A percentile compares a stretch with the other conserved stretches of the same genome.
Conservation (phyloP, 2,113 vertebrate genomes). For the Alethe diademata region DNA sequence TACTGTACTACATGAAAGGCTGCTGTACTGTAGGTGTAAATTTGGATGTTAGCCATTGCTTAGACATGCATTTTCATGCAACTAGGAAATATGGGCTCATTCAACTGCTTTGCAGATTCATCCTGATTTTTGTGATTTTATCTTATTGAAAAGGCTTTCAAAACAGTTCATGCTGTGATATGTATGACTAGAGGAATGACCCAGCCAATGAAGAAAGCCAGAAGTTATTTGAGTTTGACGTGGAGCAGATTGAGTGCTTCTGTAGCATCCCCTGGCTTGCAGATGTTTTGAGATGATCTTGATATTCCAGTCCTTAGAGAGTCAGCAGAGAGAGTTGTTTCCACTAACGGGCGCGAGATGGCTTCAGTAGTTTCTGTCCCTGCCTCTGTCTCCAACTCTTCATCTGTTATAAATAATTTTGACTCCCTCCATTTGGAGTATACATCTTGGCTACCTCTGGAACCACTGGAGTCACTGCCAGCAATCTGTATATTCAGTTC, state of each 20-base stretch:
- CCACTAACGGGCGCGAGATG: slow-evolving; percentile 73
- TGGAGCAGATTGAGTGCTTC: slow-evolving; percentile 88
- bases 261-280: slow-evolving; percentile 76
- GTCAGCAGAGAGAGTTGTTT: slow-evolving; percentile 80
- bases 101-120: slow-evolving; percentile 67
- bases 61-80: slow-evolving; percentile 91
- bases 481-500: slow-evolving; percentile 81
- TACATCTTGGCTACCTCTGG: slow-evolving; percentile 77
- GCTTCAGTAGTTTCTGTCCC: slow-evolving; percentile 80
- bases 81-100: slow-evolving; percentile 72
- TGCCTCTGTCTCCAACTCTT: slow-evolving; percentile 82
- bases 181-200: slow-evolving; percentile 83
- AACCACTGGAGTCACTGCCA: slow-evolving; percentile 85
- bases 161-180: slow-evolving; percentile 86
- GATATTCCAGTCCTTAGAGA: slow-evolving; percentile 87
- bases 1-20: slow-evolving; percentile 63
- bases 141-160: slow-evolving; percentile 72
- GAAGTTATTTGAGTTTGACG: slow-evolving; percentile 88
- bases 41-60: slow-evolving; percentile 75
- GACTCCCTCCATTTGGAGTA: slow-evolving; percentile 89
- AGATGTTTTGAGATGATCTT: slow-evolving; percentile 80
- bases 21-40: slow-evolving; percentile 66
- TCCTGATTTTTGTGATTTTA: slow-evolving; percentile 69
- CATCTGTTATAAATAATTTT: slow-evolving; percentile 91
- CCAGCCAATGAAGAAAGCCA: slow-evolving; percentile 74